Conservation (phyloP, 2,113 vertebrate genomes). For the Pterophyllum scalare region DNA sequence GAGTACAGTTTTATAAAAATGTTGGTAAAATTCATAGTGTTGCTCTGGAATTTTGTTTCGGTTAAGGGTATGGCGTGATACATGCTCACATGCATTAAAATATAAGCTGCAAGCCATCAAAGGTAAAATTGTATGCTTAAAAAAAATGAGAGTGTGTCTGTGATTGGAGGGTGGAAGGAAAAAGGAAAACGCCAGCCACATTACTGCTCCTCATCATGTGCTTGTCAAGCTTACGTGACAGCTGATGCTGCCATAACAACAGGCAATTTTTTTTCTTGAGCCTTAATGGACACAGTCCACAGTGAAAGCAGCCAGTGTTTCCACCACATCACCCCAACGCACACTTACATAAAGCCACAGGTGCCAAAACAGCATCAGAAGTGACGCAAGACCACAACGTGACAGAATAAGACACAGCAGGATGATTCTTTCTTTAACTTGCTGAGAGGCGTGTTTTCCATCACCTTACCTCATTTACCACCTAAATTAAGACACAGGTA, state of each 20-base stretch:
- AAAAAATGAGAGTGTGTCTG: background rate
- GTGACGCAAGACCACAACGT: conserved; percentile 19
- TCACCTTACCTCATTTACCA: conserved; percentile 58
- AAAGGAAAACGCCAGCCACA: conserved; percentile 25
- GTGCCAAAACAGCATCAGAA: conserved; percentile 44
- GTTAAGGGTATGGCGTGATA: background rate
- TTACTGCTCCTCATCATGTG: conserved; percentile 39
- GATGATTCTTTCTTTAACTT: conserved; percentile 18
- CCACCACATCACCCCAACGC: conserved; percentile 38
- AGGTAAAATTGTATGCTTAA: conserved; percentile 2
- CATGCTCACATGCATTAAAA: background rate
- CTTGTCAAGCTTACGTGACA: conserved; percentile 22
- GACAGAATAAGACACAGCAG: background rate
- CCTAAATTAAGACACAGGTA: conserved; percentile 30
- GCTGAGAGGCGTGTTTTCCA: conserved; percentile 54
- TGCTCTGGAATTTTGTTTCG: background rate
- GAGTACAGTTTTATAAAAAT: background rate
- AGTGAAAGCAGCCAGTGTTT: conserved; percentile 51
- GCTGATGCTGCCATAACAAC: conserved; percentile 50
- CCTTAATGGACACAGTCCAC: conserved; percentile 7
- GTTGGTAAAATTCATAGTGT: background rate
- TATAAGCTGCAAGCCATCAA: background rate
- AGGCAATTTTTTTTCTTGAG: conserved; percentile 16
- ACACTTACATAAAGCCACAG: conserved; percentile 42
- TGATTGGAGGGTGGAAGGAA: background rate